These are phyloP conservation scores for Neodiprion fabricii DNA, from an alignment of 1,140 invertebrate genomes.

Conservation along the genomic window DNA sequence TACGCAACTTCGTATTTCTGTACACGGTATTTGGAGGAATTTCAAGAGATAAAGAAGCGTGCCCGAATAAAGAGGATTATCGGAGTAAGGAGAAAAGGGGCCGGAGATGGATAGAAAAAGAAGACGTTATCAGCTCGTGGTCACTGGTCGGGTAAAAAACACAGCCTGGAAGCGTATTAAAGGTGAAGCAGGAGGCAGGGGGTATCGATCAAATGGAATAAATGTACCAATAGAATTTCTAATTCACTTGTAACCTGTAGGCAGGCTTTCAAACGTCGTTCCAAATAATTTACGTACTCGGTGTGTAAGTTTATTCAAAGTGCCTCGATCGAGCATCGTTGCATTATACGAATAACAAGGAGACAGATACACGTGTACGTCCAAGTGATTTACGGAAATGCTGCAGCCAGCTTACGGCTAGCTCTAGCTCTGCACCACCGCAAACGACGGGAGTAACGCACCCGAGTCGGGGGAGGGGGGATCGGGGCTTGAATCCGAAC, in stretches of 20 bases:
- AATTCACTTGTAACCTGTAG: slow-evolving; percentile 7
- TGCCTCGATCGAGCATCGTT: slow-evolving; percentile 2
- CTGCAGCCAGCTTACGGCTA: not conserved
- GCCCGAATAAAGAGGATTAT: too few relatives aligned
- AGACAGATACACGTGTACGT: slow-evolving; percentile 7
- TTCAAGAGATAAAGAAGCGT: too few relatives aligned
- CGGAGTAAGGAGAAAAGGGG: too few relatives aligned
- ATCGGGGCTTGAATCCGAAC: too few relatives aligned
- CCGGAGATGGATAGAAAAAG: not conserved
- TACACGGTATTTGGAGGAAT: too few relatives aligned
- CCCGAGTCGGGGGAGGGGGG: too few relatives aligned
- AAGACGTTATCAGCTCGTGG: not conserved
- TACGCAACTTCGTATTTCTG: too few relatives aligned
- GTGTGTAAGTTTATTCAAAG: not conserved
- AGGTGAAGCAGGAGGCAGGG: not conserved
- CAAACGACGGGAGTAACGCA: too few relatives aligned
- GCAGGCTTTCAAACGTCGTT: not conserved
- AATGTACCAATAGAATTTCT: slow-evolving; percentile 5
- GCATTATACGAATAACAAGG: slow-evolving; percentile 7
- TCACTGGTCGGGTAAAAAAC: not conserved
- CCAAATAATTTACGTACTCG: slow-evolving; percentile 5
- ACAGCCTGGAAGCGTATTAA: not conserved
- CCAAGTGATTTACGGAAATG: slow-evolving; percentile 5
- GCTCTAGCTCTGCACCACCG: too few relatives aligned
- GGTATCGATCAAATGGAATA: not conserved